phyloP scores from a whole-genome alignment of 2,797 vertebrate genomes.

The Melanogrammus aeglefinus region DNA sequence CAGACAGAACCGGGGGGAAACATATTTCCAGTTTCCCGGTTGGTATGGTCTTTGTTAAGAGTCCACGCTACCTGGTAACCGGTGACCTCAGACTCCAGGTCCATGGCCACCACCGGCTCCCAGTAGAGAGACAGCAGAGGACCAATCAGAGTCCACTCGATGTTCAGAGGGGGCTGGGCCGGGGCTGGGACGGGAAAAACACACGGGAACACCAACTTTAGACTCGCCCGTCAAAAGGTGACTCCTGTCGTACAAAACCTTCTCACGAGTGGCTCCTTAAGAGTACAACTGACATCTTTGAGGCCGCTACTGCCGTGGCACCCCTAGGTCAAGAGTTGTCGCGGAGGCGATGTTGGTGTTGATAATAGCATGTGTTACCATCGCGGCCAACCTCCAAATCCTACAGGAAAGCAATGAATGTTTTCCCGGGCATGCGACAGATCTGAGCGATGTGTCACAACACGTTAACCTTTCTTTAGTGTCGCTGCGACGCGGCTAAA shows the following conservation, averaged over 20 bases:
- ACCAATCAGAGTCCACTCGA: constrained; percentile 91
- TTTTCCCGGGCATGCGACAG: background rate
- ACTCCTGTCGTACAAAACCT: background rate
- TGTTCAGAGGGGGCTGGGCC: constrained; percentile 85
- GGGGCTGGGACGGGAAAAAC: constrained; percentile 75
- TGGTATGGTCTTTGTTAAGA: background rate
- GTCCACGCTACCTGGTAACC: constrained; percentile 86
- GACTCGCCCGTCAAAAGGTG: background rate
- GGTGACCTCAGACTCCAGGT: constrained; percentile 90
- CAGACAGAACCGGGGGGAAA: background rate
- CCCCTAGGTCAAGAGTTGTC: background rate
- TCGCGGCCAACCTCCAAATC: background rate
- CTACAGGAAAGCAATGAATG: background rate
- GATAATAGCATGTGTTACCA: background rate
- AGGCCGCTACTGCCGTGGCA: background rate
- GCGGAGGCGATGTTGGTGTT: background rate
- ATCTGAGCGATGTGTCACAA: constrained; percentile 6
- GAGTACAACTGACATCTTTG: background rate
- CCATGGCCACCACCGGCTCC: constrained; percentile 90
- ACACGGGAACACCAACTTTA: background rate
- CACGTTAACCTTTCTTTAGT: constrained; percentile 12
- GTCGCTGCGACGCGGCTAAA: background rate
- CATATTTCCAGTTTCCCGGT: background rate
- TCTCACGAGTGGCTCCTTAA: background rate
- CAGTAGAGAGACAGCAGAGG: constrained; percentile 87